phyloP scores from a whole-genome alignment of 1,140 invertebrate genomes.

The Adoxophyes honmai region DNA sequence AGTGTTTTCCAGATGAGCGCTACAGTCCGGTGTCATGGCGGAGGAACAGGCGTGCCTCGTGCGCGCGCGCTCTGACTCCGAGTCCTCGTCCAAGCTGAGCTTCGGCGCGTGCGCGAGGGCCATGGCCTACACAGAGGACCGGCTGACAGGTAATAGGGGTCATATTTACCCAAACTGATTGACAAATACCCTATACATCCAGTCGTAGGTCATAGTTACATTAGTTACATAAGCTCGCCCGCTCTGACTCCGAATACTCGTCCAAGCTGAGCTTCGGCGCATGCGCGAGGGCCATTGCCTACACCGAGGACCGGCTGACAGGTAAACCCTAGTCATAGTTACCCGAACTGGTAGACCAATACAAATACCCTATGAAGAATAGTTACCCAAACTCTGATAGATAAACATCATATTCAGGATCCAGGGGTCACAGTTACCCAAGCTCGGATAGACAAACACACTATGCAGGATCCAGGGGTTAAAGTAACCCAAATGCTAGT shows the following conservation, averaged over 20 bases:
- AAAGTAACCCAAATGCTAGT: no score
- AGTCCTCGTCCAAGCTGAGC: slow-evolving; percentile 64
- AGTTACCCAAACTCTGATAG: no score
- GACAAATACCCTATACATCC: no score
- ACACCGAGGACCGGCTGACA: slow-evolving; percentile 50
- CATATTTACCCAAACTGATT: neutral
- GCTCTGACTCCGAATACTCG: slow-evolving; percentile 71
- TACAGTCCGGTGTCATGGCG: slow-evolving; percentile 37
- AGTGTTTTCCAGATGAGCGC: slow-evolving; percentile 58
- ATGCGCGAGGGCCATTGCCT: slow-evolving; percentile 49
- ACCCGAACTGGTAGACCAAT: no score
- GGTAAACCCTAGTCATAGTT: no score
- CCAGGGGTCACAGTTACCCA: no score
- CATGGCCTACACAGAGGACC: slow-evolving; percentile 58
- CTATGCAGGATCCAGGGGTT: no score
- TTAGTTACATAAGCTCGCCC: no score
- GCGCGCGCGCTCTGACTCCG: slow-evolving; percentile 69
- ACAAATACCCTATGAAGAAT: no score
- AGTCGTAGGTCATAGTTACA: no score
- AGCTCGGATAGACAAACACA: no score
- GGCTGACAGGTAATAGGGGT: slow-evolving; percentile 34
- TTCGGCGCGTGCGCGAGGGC: slow-evolving; percentile 52
- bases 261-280: slow-evolving; percentile 63
- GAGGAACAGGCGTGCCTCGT: slow-evolving; percentile 74
- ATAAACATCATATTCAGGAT: no score